Base-by-base conservation (phyloP, 2,888 invertebrate species). In the Conchocele bisecta region DNA sequence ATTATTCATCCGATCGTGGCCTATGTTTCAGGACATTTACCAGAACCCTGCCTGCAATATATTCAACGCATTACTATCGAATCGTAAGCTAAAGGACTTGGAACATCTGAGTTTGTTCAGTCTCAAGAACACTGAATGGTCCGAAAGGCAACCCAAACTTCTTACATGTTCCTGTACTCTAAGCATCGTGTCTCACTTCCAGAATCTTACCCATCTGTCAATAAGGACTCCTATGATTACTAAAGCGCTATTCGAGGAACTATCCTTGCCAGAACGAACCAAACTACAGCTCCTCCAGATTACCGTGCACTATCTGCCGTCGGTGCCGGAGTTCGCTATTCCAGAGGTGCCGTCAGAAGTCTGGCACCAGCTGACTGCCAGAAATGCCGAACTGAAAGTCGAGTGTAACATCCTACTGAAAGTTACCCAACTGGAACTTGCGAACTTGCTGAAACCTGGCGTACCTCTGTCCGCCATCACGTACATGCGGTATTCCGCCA, bases 201-300 rank as follows among this genome's bases (percentile, higher is more conserved):
- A 26, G 5, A 69, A 77, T n/a, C 63, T 89, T 9, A 73, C 73
- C 15, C 69, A 75, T 15, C 58, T 89, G 6, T 79, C 79, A 6
- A 53, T 89, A 5, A 71, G 86, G 26, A 84, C 86, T 3, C 80
- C 83, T 0, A 87, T 89, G 87, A 31, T 89, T 6, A 79, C 71
- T 39, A 72, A 83, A 37, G 79, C 83, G 0, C 41, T 87, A 6
- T 28, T 89, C 3, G 15, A 63, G 41, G 72, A 75, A 37, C 60
- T 89, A 3, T 72, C 82, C 0, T 67, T 72, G 1, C 46, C 60
- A 17, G 70, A 70, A 1, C 68, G 85, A 56, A 56, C 61, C n/a
- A 83, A 75, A 48, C 69, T 88, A 9, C 37, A 80, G 22, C 17
- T 60, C 1, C 60, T 88, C 20, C 69, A 83, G 28, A 75, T 89